Evolutionary conservation across 2,113 vertebrate species (phyloP), one percentile per base, ranked within the genome.

Genomic region (Macquaria ambigua): DNA sequence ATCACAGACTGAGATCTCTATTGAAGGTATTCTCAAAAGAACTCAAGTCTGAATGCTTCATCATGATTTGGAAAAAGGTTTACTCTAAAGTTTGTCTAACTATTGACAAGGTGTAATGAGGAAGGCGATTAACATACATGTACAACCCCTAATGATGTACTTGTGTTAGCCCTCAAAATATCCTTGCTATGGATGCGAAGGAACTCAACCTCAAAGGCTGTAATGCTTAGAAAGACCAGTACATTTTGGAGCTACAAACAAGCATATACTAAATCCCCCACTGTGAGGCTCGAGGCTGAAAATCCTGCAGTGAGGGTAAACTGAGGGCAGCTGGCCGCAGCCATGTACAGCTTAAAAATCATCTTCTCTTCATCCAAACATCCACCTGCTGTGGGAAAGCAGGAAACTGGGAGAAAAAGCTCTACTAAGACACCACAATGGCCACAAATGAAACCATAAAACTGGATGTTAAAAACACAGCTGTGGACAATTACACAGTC

Each of bases 231-330:
- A 72, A 14, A 69, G 16, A 70, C 53, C 43, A 2, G 31, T 23
- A n/a, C 31, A 73, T 71, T 69, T 52, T 31, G n/a, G 58, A 68
- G 79, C 31, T 68, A 43, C 74, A 78, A 31, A 84, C 34, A 68
- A 53, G 67, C 23, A 64, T 28, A 23, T 34, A 80, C 18, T 37
- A 74, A 85, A 80, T 67, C 69, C 74, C 72, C 71, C 70, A 20
- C 39, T 84, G 77, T 63, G 50, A 82, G 66, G 50, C 76, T 86
- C 56, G 18, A 21, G 73, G 37, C 75, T 77, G 59, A 87, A 72
- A 71, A 71, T 76, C 91, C 77, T 74, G 83, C 81, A 85, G 86
- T 34, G 82, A 83, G 77, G 62, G 76, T 81, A 82, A 86, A 86
- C 56, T 66, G 74, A 90, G 81, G 86, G 77, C 86, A 89, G 83